Evolutionary conservation across 2,113 vertebrate species (phyloP).

Genomic region (Carassius gibelio): DNA sequence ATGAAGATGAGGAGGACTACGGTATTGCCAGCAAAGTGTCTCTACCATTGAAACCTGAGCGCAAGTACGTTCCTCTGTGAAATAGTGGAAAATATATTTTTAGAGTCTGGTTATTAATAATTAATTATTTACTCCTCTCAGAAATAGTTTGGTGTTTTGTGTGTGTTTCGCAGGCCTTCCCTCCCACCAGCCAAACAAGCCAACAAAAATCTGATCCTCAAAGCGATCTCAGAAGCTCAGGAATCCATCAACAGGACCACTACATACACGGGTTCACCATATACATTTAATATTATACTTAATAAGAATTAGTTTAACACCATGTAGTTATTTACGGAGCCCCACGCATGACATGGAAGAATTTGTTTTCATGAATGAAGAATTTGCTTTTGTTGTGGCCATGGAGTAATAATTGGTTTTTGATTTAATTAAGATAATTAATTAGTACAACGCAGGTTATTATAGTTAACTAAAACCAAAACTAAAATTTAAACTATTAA

Average conservation of each 20-base stretch:
- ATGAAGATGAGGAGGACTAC: constrained; percentile 79
- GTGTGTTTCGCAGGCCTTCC: constrained; percentile 79
- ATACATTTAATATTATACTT: background rate
- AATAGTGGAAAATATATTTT: background rate
- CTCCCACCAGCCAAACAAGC: constrained; percentile 96
- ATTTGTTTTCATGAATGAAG: too few species aligned
- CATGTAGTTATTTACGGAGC: background rate
- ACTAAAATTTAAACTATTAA: too few species aligned
- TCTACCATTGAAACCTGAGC: constrained; percentile 91
- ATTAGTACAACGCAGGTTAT: background rate
- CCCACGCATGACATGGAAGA: too few species aligned
- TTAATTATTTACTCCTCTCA: background rate
- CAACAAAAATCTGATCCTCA: constrained; percentile 96
- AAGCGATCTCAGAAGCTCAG: constrained; percentile 97
- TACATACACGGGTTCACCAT: constrained; percentile 81
- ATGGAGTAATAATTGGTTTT: too few species aligned
- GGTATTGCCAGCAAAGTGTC: constrained; percentile 91
- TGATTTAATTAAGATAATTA: background rate
- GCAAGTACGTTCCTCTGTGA: constrained; percentile 78
- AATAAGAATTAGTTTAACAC: background rate
- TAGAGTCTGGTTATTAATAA: background rate
- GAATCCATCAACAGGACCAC: constrained; percentile 96
- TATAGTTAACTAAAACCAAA: background rate
- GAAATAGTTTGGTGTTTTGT: background rate
- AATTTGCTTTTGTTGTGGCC: too few species aligned